phyloP scores from a whole-genome alignment of 2,113 vertebrate species.

The Plecotus auritus region DNA sequence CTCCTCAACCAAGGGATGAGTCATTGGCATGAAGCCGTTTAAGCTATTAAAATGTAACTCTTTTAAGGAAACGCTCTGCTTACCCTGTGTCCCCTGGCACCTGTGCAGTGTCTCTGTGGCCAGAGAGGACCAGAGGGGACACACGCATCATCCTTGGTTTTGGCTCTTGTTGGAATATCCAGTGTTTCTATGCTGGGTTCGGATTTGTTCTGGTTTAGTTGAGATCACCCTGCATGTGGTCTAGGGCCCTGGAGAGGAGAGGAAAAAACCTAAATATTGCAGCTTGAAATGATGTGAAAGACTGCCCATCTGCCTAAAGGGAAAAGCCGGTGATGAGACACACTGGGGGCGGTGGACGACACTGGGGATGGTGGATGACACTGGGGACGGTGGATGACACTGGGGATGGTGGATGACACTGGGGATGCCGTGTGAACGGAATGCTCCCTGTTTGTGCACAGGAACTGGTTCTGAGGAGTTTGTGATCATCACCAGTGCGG shows the following conservation, averaged over 20 bases:
- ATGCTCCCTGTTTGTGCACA: background rate
- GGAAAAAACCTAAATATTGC: background rate
- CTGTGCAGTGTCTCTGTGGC: background rate
- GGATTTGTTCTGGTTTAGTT: conserved; percentile 3
- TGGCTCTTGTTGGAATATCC: background rate
- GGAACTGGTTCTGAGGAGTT: background rate
- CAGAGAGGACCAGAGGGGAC: background rate
- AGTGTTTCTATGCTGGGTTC: background rate
- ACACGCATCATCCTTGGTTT: background rate
- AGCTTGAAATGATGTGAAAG: background rate
- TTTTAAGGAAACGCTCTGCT: background rate
- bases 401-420: too few species aligned
- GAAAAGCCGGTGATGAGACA: background rate
- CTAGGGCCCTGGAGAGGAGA: background rate
- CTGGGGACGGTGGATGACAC: too few species aligned
- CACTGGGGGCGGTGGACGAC: background rate
- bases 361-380: too few species aligned
- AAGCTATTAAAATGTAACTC: conserved; percentile 20
- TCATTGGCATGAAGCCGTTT: conserved; percentile 15
- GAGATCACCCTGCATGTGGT: background rate
- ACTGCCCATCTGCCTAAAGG: background rate
- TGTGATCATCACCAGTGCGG: background rate
- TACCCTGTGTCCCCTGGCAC: background rate
- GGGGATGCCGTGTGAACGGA: too few species aligned
- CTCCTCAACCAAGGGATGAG: background rate